Percentiles rank a stretch among this genome's conserved stretches.
phyloP scores from a whole-genome alignment of 1,140 invertebrate genomes.

The Hyles euphorbiae region DNA sequence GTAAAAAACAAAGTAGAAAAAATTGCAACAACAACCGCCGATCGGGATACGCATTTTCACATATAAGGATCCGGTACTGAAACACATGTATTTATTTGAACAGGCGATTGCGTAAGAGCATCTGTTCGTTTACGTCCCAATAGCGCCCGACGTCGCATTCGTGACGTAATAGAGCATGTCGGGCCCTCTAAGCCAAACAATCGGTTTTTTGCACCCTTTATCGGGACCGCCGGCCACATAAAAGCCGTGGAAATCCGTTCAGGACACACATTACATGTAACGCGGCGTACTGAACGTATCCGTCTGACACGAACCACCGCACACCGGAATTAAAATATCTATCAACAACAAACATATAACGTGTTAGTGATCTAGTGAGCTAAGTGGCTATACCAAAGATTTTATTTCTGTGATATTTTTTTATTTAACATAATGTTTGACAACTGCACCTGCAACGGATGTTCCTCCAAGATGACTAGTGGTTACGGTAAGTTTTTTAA shows the following conservation, averaged over 20 bases:
- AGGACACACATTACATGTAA: conserved; percentile 67
- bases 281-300: conserved; percentile 59
- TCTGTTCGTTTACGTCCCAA: conserved; percentile 54
- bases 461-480: conserved; percentile 28
- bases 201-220: conserved; percentile 71
- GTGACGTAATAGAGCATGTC: conserved; percentile 51
- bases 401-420: conserved; percentile 49
- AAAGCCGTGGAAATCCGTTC: conserved; percentile 67
- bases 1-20: neutral
- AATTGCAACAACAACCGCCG: conserved; percentile 4
- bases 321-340: conserved; percentile 7
- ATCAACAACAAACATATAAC: conserved; percentile 24
- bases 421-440: conserved; percentile 40
- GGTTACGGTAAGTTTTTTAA: conserved; percentile 38
- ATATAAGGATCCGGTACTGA: conserved; percentile 59
- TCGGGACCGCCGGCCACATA: conserved; percentile 63
- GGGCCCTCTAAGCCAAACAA: conserved; percentile 62
- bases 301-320: conserved; percentile 40
- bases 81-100: conserved; percentile 71
- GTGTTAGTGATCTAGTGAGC: conserved; percentile 17
- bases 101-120: conserved; percentile 61
- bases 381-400: conserved; percentile 57
- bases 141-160: conserved; percentile 49
- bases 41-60: conserved; percentile 40
- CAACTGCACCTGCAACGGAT: conserved; percentile 37